Evolutionary conservation across 2,113 vertebrate species (phyloP), one percentile per base, ranked within the genome.

Genomic region (Channa argus): DNA sequence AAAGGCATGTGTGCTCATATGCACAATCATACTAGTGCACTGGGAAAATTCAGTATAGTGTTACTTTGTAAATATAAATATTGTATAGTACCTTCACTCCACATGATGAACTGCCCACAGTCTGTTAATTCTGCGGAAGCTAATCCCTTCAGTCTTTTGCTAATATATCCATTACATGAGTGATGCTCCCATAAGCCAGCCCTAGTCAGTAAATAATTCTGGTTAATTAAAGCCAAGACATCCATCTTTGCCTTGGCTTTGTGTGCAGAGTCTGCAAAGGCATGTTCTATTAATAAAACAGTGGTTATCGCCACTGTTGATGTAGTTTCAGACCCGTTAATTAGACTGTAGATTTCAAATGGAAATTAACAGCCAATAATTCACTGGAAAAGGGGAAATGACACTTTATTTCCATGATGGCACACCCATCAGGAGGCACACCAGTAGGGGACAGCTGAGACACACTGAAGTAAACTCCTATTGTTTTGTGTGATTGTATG

Each of bases 91-190:
- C 66, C 44, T 80, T 83, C 69, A 84, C 41, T 83, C 34, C n/a
- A 61, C 66, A 68, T 85, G 84, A 91, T 88, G 70, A 83, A 90
- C 82, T 91, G 66, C 86, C 78, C 88, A 62, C 82, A 91, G 84
- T 90, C 82, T 85, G 80, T 88, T 92, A 88, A 91, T 86, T 84
- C 87, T 81, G 80, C 88, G 86, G 54, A 80, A 80, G 78, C 88
- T 91, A 93, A 91, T 93, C 89, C 87, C 77, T 84, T 82, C 86
- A 90, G 88, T 89, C 80, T 86, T 89, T 89, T 82, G 74, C 84
- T 93, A 93, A 93, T 93, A 92, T 92, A 93, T 91, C 91, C 88
- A 92, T 93, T 93, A 92, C 89, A 92, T 92, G 91, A 94, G 75
- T 88, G 90, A 92, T 91, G 90, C 85, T 90, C 84, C 88, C 88